A percentile compares a stretch with the other conserved stretches of the same genome.
Conservation (phyloP, 2,888 invertebrate species). For the Conomelus anceps region DNA sequence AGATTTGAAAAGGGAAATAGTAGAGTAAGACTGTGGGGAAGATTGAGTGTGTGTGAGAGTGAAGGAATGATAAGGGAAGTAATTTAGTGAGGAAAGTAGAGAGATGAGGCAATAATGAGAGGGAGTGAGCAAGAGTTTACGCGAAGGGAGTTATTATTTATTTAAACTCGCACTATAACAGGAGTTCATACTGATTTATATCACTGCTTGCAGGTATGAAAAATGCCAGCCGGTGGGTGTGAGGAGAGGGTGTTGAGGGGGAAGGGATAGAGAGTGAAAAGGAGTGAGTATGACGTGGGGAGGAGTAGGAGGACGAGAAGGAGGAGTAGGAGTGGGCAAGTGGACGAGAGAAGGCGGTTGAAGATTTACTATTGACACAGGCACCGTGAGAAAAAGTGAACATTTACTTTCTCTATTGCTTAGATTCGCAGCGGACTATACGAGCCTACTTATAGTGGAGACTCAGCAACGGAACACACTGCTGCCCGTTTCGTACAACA, state of each 20-base stretch:
- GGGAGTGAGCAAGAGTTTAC: background rate
- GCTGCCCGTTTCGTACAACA: background rate
- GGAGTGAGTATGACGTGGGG: background rate
- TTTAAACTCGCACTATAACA: background rate
- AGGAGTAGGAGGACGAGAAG: background rate
- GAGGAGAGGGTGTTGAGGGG: background rate
- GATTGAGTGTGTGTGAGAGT: too few relatives aligned
- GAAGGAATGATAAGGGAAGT: background rate
- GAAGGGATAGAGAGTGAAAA: background rate
- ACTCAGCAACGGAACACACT: background rate
- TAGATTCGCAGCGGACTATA: too few relatives aligned
- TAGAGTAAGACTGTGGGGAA: background rate
- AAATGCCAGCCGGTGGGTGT: background rate
- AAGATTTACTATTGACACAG: background rate
- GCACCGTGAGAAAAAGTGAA: background rate
- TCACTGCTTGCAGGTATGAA: background rate
- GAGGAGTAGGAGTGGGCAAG: background rate
- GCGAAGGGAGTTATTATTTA: background rate
- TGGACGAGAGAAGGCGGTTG: background rate
- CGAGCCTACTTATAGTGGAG: background rate
- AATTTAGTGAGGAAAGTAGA: background rate
- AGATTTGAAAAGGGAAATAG: background rate
- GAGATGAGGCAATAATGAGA: background rate
- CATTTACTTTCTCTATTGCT: background rate
- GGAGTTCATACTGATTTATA: background rate